These are phyloP conservation scores for Platycnemis pennipes DNA, from an alignment of 2,888 invertebrate species.

Conservation along the genomic window DNA sequence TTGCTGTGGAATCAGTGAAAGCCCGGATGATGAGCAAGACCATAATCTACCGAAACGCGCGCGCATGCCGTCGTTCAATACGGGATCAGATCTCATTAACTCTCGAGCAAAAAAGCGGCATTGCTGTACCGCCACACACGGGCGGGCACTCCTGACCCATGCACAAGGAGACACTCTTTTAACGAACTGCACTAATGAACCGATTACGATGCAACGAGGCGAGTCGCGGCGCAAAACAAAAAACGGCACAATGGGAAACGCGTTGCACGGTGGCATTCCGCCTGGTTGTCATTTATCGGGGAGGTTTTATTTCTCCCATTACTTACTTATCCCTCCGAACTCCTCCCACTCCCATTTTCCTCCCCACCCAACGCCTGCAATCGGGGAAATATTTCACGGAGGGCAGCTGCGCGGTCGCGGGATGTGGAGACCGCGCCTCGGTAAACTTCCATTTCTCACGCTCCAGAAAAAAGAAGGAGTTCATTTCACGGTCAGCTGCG, in stretches of 20 bases:
- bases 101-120: neutral
- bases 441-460: conserved; percentile 39
- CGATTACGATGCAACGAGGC: conserved; percentile 8
- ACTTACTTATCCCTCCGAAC: neutral
- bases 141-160: neutral
- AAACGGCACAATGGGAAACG: conserved; percentile 17
- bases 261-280: neutral
- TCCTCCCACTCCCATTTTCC: neutral
- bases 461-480: conserved; percentile 35
- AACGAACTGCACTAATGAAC: neutral
- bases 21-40: neutral
- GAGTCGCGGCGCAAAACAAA: neutral
- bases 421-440: conserved; percentile 36
- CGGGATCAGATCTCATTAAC: neutral
- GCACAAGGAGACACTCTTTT: neutral
- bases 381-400: conserved; percentile 31
- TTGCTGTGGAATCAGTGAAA: neutral
- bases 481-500: conserved; percentile 58
- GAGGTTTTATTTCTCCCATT: neutral
- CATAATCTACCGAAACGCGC: neutral
- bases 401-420: conserved; percentile 35
- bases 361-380: neutral
- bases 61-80: neutral
- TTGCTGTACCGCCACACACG: neutral
- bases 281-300: neutral